Percentiles rank a stretch among this genome's conserved stretches.
phyloP scores from a whole-genome alignment of 2,888 invertebrate genomes.

The Trichogramma evanescens region DNA sequence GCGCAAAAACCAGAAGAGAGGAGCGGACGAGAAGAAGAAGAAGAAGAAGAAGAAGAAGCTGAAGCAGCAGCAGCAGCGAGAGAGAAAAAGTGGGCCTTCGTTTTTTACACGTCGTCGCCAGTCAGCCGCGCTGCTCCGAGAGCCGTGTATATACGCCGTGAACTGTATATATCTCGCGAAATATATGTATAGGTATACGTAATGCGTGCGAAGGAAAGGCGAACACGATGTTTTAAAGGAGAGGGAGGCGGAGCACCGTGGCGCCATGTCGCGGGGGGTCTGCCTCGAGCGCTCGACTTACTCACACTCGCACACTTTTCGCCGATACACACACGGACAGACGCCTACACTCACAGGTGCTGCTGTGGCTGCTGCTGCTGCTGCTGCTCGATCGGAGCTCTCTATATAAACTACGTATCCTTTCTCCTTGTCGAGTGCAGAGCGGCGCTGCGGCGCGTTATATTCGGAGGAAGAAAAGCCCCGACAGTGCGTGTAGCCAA shows the following conservation, averaged over 20 bases:
- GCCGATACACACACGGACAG: slow-evolving; percentile 15
- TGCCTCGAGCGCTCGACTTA: slow-evolving; percentile 11
- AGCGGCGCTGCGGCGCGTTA: too few species aligned
- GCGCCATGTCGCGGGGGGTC: slow-evolving; percentile 49
- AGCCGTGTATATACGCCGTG: too few species aligned
- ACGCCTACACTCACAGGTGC: slow-evolving; percentile 30
- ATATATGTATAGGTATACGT: not conserved
- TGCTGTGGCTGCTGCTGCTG: slow-evolving; percentile 41
- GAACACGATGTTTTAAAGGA: slow-evolving; percentile 19
- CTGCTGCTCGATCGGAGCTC: slow-evolving; percentile 25
- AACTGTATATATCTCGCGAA: too few species aligned
- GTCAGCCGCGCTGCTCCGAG: slow-evolving; percentile 28
- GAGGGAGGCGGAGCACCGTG: slow-evolving; percentile 45
- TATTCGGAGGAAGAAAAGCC: too few species aligned
- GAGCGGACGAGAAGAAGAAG: slow-evolving; percentile 8
- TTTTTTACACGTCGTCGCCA: slow-evolving; percentile 24
- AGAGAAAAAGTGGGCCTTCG: slow-evolving; percentile 14
- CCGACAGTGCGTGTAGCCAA: too few species aligned
- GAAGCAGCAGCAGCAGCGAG: slow-evolving; percentile 2
- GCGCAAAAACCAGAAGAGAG: not conserved
- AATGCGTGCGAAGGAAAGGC: slow-evolving; percentile 16
- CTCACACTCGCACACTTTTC: slow-evolving; percentile 26
- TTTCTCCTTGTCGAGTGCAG: too few species aligned
- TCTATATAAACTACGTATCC: too few species aligned
- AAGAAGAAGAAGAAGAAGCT: slow-evolving; percentile 5